A percentile compares a stretch with the other conserved stretches of the same genome.
These are phyloP conservation scores for Lysiphlebus fabarum DNA, from an alignment of 1,140 invertebrate species.

Conservation along the genomic window DNA sequence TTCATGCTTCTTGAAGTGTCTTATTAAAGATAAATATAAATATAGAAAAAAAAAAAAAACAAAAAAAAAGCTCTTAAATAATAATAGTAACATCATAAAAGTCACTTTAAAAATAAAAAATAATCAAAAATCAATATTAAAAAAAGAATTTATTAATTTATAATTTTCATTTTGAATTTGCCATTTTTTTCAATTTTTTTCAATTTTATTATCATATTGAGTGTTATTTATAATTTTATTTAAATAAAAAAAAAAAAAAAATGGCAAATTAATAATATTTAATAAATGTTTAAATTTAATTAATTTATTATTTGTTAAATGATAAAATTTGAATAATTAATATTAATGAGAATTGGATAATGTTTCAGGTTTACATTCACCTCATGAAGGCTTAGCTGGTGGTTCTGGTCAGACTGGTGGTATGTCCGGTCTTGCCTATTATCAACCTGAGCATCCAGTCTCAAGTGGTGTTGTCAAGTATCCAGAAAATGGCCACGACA, in stretches of 20 bases:
- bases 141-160: too few species aligned
- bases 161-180: too few species aligned
- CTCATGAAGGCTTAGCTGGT: constrained; percentile 64
- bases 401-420: constrained; percentile 62
- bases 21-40: constrained; percentile 15
- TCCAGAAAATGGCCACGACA: constrained; percentile 83
- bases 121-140: constrained; percentile 7
- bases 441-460: constrained; percentile 61
- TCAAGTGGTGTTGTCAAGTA: constrained; percentile 69
- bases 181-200: too few species aligned
- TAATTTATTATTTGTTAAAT: too few species aligned
- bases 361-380: constrained; percentile 59
- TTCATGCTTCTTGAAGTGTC: constrained; percentile 19
- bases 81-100: neutral
- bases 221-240: too few species aligned
- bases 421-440: constrained; percentile 63
- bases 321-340: neutral
- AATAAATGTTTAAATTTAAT: too few species aligned
- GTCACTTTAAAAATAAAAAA: neutral
- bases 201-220: too few species aligned
- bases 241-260: constrained; percentile 12
- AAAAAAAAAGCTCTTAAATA: too few species aligned
- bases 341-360: constrained; percentile 27
- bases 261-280: neutral
- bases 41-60: neutral